Percentiles rank a stretch among this genome's conserved stretches.
Conservation (phyloP, 2,888 invertebrate species). For the Erebia aethiops region DNA sequence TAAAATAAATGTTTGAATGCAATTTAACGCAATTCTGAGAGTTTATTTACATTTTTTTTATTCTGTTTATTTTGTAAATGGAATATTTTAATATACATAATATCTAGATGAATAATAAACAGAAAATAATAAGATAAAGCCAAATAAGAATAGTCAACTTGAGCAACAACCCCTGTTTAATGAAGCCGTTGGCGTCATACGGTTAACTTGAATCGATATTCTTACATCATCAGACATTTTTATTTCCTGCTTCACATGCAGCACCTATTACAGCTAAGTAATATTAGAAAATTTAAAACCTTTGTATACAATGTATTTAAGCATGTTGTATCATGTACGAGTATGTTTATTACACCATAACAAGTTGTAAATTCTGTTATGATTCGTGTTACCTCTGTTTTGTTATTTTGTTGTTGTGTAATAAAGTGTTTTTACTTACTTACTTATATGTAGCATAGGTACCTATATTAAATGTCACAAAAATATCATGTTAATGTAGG, state of each 20-base stretch:
- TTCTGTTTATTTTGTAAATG: not conserved
- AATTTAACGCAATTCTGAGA: not conserved
- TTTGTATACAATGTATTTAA: too few species aligned
- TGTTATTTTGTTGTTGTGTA: too few species aligned
- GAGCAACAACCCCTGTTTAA: not conserved
- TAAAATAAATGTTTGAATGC: not conserved
- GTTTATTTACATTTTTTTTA: not conserved
- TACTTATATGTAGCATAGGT: too few species aligned
- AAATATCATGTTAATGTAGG: too few species aligned
- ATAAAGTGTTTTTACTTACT: too few species aligned
- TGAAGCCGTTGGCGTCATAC: constrained; percentile 24
- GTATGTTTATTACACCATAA: too few species aligned
- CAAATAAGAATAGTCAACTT: not conserved
- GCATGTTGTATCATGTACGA: too few species aligned
- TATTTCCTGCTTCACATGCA: constrained; percentile 3
- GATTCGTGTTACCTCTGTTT: too few species aligned
- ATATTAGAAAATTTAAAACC: too few species aligned
- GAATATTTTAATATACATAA: not conserved
- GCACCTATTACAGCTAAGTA: not conserved
- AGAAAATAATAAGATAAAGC: not conserved
- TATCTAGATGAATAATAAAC: not conserved
- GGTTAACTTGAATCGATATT: constrained; percentile 28
- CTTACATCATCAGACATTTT: constrained; percentile 23
- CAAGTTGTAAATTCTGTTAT: too few species aligned
- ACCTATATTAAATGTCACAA: too few species aligned